These are phyloP conservation scores for Saguinus imperator DNA, from an alignment of 2,113 vertebrate species.

Conservation along the genomic window DNA sequence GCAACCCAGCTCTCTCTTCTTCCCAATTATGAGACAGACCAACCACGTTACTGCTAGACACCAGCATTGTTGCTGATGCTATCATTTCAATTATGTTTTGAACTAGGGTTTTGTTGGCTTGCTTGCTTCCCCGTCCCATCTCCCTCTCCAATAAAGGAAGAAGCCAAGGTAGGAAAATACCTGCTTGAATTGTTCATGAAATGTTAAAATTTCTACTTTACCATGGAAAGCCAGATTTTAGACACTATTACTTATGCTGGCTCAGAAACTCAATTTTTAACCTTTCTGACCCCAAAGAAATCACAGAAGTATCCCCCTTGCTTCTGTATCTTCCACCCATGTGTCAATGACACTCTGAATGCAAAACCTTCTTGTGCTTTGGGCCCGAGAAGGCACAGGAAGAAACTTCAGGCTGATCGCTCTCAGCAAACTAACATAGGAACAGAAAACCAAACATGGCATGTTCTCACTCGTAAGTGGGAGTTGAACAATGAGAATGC, in stretches of 20 bases:
- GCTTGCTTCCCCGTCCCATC: neutral
- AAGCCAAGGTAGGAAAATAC: neutral
- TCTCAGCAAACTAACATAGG: too few species aligned
- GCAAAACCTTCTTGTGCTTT: conserved; percentile 17
- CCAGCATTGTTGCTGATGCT: neutral
- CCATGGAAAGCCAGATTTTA: conserved; percentile 18
- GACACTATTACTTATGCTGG: neutral
- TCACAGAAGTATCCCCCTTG: neutral
- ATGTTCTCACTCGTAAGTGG: too few species aligned
- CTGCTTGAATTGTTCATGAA: neutral
- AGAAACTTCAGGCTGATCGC: conserved; percentile 17
- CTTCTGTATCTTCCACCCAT: neutral
- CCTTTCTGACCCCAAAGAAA: conserved; percentile 49
- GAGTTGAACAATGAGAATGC: too few species aligned
- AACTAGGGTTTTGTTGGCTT: neutral
- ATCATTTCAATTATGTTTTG: neutral
- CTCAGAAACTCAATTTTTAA: conserved; percentile 53
- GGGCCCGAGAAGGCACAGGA: neutral
- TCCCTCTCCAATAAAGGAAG: neutral
- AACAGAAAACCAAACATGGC: too few species aligned
- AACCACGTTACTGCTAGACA: neutral
- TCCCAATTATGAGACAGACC: neutral
- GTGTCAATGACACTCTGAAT: conserved; percentile 38
- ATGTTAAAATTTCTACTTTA: conserved; percentile 36
- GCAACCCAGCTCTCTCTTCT: neutral